A percentile compares a stretch with the other conserved stretches of the same genome.
These are phyloP conservation scores for Solea solea DNA, from an alignment of 2,113 vertebrate species.

Conservation along the genomic window DNA sequence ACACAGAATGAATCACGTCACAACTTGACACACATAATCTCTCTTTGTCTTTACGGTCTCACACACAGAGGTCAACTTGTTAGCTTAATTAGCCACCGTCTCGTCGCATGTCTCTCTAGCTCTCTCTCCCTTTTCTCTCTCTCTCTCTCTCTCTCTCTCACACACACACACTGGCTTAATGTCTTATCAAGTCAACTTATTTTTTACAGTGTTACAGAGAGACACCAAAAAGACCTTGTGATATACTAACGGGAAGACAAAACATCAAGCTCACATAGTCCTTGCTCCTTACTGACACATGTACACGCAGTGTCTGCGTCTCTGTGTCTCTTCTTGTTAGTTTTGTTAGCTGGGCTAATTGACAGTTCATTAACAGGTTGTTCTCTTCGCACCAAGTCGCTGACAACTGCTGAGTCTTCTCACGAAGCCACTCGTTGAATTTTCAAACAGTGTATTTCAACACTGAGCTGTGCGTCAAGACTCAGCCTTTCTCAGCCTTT, in stretches of 20 bases:
- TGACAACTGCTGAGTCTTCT: slow-evolving; percentile 12
- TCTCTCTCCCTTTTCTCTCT: background rate
- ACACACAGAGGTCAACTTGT: slow-evolving; percentile 5
- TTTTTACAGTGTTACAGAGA: background rate
- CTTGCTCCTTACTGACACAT: background rate
- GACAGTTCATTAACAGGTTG: slow-evolving; percentile 68
- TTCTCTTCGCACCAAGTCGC: slow-evolving; percentile 31
- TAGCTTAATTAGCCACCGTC: slow-evolving; percentile 32
- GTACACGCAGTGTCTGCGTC: slow-evolving; percentile 4
- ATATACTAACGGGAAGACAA: background rate
- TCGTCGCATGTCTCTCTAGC: too few relatives aligned
- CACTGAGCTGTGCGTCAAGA: too few relatives aligned
- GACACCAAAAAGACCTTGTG: slow-evolving; percentile 1
- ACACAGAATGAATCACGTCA: background rate
- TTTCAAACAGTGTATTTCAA: background rate
- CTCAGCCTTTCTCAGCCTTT: too few relatives aligned
- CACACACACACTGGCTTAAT: background rate
- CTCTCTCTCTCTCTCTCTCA: background rate
- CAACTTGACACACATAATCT: background rate
- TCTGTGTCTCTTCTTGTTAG: slow-evolving; percentile 50
- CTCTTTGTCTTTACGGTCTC: background rate
- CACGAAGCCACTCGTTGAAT: background rate
- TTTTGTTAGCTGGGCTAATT: slow-evolving; percentile 56
- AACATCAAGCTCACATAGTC: slow-evolving; percentile 18
- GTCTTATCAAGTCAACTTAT: slow-evolving; percentile 4